These are phyloP conservation scores for Peromyscus maniculatus DNA, from an alignment of 2,113 vertebrate genomes.

Conservation along the genomic window DNA sequence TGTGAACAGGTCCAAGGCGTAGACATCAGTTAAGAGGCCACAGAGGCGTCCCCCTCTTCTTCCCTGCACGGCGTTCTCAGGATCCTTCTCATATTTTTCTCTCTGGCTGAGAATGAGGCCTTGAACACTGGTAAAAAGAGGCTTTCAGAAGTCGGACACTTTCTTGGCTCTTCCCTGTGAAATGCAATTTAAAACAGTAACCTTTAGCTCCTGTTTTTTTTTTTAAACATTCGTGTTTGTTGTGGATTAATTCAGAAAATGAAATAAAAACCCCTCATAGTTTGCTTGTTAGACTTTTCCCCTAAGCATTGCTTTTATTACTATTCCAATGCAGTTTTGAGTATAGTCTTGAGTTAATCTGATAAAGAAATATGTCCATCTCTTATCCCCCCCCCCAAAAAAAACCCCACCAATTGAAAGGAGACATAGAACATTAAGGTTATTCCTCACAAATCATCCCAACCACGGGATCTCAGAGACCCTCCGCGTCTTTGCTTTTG, in stretches of 20 bases:
- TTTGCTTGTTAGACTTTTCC: neutral
- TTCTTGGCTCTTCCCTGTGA: neutral
- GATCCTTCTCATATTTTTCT: neutral
- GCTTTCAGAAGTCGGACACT: neutral
- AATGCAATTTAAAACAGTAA: neutral
- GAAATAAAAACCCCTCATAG: neutral
- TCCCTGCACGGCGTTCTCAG: neutral
- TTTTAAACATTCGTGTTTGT: neutral
- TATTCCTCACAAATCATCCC: neutral
- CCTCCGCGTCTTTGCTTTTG: neutral
- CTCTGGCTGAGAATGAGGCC: too few species aligned
- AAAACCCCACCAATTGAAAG: neutral
- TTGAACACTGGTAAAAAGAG: neutral
- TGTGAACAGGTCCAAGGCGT: neutral
- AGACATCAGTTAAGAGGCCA: conserved; percentile 47
- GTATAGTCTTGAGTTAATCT: neutral
- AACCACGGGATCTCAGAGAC: conserved; percentile 31
- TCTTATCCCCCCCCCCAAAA: neutral
- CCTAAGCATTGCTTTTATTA: neutral
- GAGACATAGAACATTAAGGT: neutral
- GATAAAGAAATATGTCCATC: neutral
- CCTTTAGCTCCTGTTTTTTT: neutral
- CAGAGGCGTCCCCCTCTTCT: neutral
- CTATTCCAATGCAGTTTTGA: conserved; percentile 28
- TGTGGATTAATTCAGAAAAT: neutral